Conservation (phyloP, 2,888 invertebrate species). For the Caenorhabditis auriculariae region DNA sequence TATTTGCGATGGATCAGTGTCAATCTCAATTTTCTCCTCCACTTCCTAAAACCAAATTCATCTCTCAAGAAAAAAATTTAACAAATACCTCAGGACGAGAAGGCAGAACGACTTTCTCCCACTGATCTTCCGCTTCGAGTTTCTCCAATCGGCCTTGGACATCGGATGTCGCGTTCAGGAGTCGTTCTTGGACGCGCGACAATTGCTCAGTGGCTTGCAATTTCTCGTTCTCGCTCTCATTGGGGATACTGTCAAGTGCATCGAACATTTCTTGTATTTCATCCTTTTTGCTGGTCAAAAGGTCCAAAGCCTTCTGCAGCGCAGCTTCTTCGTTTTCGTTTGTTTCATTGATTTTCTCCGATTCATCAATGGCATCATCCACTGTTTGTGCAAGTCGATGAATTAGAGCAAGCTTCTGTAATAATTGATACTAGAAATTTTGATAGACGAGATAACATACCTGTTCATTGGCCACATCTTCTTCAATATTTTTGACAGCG, state of each 20-base stretch:
- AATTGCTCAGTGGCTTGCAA: no score
- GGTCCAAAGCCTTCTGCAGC: not conserved
- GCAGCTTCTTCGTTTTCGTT: no score
- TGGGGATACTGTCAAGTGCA: not conserved
- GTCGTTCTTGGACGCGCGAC: not conserved
- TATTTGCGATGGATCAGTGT: conserved; percentile 20
- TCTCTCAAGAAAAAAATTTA: no score
- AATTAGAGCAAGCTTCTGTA: not conserved
- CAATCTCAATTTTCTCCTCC: conserved; percentile 18
- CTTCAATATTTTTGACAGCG: not conserved
- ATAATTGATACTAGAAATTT: no score
- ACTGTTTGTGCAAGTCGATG: not conserved
- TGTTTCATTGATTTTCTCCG: not conserved
- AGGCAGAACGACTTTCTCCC: no score
- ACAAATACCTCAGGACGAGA: no score
- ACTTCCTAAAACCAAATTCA: no score
- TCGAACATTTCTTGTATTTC: not conserved
- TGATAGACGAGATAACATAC: not conserved
- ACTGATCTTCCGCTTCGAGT: not conserved
- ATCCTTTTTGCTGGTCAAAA: not conserved
- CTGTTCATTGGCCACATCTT: not conserved
- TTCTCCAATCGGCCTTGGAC: not conserved
- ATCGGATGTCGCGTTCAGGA: not conserved
- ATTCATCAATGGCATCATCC: not conserved
- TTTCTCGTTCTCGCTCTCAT: no score